These are phyloP conservation scores for Scytalopus superciliaris DNA, from an alignment of 2,113 vertebrate species.

Conservation along the genomic window DNA sequence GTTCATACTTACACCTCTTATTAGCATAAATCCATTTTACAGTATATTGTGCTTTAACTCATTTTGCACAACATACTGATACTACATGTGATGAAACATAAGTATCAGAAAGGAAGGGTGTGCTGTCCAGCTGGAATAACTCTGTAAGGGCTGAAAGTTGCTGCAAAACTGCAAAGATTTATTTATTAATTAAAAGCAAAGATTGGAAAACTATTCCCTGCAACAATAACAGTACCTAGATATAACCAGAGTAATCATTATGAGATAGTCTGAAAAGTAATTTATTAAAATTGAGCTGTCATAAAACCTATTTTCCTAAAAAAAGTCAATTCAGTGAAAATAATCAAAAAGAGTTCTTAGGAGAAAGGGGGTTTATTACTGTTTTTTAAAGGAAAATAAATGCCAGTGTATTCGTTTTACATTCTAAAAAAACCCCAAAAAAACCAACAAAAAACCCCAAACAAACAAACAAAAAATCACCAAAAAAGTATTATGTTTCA, in stretches of 20 bases:
- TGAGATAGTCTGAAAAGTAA: not conserved
- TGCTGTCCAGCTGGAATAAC: not conserved
- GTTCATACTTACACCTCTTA: not conserved
- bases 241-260: not conserved
- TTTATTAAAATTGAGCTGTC: not conserved
- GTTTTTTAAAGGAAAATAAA: not conserved
- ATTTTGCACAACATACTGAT: not conserved
- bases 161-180: not conserved
- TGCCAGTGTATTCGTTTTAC: not conserved
- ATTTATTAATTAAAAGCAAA: slow-evolving; percentile 27
- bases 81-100: not conserved
- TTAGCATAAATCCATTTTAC: not conserved
- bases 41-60: not conserved
- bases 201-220: not conserved
- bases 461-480: not conserved
- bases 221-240: not conserved
- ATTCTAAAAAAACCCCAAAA: not conserved
- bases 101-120: not conserved
- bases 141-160: not conserved
- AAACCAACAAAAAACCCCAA: too few species aligned
- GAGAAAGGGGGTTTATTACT: not conserved
- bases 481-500: not conserved
- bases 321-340: not conserved
- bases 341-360: not conserved
- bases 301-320: not conserved